Percentiles rank a stretch among this genome's conserved stretches.
These are phyloP conservation scores for Meloidogyne chitwoodi DNA, from an alignment of 1,140 invertebrate genomes.

Conservation along the genomic window DNA sequence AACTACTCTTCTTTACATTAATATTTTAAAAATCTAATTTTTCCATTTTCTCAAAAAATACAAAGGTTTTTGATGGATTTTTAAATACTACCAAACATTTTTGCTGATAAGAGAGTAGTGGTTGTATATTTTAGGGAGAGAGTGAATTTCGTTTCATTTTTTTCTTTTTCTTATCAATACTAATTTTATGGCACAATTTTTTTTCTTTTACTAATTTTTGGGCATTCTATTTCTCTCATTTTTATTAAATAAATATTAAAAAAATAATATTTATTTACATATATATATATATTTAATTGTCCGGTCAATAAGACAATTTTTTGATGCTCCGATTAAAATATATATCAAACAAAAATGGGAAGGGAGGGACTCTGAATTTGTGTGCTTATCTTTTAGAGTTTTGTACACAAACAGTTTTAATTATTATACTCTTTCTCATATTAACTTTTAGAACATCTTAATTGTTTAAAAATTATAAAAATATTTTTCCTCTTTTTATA, in stretches of 20 bases:
- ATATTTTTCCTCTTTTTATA: too few species aligned
- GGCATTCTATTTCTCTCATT: too few species aligned
- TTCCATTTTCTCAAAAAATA: not conserved
- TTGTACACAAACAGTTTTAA: not conserved
- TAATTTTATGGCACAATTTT: not conserved
- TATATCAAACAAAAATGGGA: not conserved
- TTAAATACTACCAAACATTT: too few species aligned
- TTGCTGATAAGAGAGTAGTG: too few species aligned
- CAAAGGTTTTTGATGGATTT: not conserved
- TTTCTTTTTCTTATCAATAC: not conserved
- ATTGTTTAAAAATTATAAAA: too few species aligned
- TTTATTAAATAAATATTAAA: too few species aligned
- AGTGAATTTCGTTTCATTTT: not conserved
- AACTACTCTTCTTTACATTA: not conserved
- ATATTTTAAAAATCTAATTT: not conserved
- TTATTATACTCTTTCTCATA: too few species aligned
- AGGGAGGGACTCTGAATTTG: not conserved
- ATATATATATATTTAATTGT: not conserved
- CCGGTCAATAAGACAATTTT: not conserved
- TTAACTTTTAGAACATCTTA: too few species aligned
- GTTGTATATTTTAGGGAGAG: not conserved
- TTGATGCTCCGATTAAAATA: not conserved
- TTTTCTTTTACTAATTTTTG: not conserved
- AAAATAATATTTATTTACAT: too few species aligned
- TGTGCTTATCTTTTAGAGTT: not conserved